These are phyloP conservation scores for Candoia aspera DNA, from an alignment of 2,113 vertebrate species.

Conservation along the genomic window DNA sequence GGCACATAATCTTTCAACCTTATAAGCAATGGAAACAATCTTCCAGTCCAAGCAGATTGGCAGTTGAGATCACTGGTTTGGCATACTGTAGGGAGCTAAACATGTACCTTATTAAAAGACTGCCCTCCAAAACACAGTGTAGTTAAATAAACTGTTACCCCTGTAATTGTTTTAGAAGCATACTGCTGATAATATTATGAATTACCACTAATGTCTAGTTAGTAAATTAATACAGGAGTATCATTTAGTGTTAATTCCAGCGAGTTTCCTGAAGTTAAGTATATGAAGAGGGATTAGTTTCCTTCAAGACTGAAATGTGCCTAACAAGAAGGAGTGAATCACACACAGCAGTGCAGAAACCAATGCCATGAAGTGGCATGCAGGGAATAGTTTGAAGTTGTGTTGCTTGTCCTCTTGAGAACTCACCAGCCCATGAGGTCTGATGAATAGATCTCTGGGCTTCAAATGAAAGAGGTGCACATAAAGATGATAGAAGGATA, in stretches of 20 bases:
- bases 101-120: constrained; percentile 69
- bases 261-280: constrained; percentile 53
- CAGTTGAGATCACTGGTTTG: constrained; percentile 71
- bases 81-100: constrained; percentile 66
- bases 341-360: constrained; percentile 30
- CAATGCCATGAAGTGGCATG: background rate
- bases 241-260: constrained; percentile 60
- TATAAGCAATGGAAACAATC: constrained; percentile 75
- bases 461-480: constrained; percentile 15
- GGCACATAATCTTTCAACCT: constrained; percentile 77
- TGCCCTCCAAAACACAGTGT: constrained; percentile 58
- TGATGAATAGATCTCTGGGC: constrained; percentile 5
- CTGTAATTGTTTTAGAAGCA: constrained; percentile 57
- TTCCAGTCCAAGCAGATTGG: constrained; percentile 73
- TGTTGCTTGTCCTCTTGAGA: constrained; percentile 19
- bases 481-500: constrained; percentile 18
- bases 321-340: constrained; percentile 54
- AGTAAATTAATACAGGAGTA: constrained; percentile 55
- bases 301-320: constrained; percentile 24
- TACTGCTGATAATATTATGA: constrained; percentile 57
- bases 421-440: background rate
- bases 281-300: constrained; percentile 28
- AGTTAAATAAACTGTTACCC: constrained; percentile 50
- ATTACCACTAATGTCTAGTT: constrained; percentile 63
- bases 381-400: background rate